Percentiles rank a stretch among this genome's conserved stretches.
phyloP scores from a whole-genome alignment of 64 coral and sea anemone species.

The Montipora foliosa region DNA sequence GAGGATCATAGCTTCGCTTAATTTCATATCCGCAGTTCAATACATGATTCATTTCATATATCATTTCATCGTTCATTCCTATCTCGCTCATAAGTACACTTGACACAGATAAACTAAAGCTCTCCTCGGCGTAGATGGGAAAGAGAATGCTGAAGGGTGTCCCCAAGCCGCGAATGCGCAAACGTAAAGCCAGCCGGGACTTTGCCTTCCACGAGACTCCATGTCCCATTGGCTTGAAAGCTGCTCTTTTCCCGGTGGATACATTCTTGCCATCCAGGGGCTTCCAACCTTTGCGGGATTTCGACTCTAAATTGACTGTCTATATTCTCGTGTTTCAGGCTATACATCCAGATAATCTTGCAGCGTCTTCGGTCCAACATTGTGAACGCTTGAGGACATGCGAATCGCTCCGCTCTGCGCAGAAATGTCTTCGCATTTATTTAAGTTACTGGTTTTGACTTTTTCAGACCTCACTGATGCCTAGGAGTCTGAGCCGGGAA shows the following conservation, averaged over 20 bases:
- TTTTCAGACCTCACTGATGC: slow-evolving; percentile 34
- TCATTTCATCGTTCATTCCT: not conserved
- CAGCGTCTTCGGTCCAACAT: slow-evolving; percentile 65
- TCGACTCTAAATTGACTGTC: slow-evolving; percentile 51
- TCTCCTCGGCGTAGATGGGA: too few relatives aligned
- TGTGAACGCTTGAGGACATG: slow-evolving; percentile 60
- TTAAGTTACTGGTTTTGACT: slow-evolving; percentile 51
- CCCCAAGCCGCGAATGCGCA: slow-evolving; percentile 94
- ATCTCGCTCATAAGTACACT: slow-evolving; percentile 88
- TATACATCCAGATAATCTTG: slow-evolving; percentile 83
- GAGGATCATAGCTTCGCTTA: too few relatives aligned
- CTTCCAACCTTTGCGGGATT: slow-evolving; percentile 88
- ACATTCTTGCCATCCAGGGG: slow-evolving; percentile 87
- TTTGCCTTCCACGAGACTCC: slow-evolving; percentile 88
- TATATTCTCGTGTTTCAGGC: slow-evolving; percentile 85
- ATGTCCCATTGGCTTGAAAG: slow-evolving; percentile 91
- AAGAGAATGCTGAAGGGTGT: slow-evolving; percentile 33
- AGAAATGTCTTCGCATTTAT: slow-evolving; percentile 84
- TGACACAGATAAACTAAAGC: slow-evolving; percentile 91
- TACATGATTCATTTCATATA: too few relatives aligned
- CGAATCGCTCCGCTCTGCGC: slow-evolving; percentile 64
- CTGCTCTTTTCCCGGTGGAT: slow-evolving; percentile 67
- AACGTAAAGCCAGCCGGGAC: slow-evolving; percentile 84
- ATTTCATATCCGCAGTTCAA: too few relatives aligned
- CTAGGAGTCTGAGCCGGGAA: not conserved